Conservation (phyloP, 2,888 invertebrate species). For the Heliconius cydno region DNA sequence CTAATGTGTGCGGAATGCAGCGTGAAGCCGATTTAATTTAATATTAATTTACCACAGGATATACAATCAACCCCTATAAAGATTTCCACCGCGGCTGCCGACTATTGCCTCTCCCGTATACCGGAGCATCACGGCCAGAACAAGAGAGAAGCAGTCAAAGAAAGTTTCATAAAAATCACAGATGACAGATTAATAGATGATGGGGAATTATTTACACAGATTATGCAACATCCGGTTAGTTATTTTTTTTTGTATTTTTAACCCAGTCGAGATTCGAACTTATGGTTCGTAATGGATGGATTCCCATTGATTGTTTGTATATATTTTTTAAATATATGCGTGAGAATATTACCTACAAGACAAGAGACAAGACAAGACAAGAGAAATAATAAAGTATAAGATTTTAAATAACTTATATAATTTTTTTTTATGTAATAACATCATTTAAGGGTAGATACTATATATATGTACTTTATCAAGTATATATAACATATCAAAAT, state of each 20-base stretch:
- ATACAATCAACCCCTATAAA: slow-evolving; percentile 60
- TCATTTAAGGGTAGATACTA: too few species aligned
- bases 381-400: too few species aligned
- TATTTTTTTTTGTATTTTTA: background rate
- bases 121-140: slow-evolving; percentile 54
- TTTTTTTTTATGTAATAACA: too few species aligned
- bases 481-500: background rate
- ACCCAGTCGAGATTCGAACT: too few species aligned
- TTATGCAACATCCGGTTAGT: slow-evolving; percentile 79
- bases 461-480: too few species aligned
- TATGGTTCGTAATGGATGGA: too few species aligned
- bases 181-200: slow-evolving; percentile 69
- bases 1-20: too few species aligned
- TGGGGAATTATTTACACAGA: slow-evolving; percentile 63
- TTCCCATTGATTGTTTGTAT: background rate
- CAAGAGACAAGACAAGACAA: too few species aligned
- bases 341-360: too few species aligned
- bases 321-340: too few species aligned
- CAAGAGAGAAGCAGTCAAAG: slow-evolving; percentile 50
- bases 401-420: too few species aligned
- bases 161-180: slow-evolving; percentile 65
- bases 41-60: slow-evolving; percentile 49
- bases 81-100: slow-evolving; percentile 76
- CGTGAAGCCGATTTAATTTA: too few species aligned
- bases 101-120: slow-evolving; percentile 65